Conservation (phyloP, 2,797 vertebrate species). For the Chromobotia macracanthus region DNA sequence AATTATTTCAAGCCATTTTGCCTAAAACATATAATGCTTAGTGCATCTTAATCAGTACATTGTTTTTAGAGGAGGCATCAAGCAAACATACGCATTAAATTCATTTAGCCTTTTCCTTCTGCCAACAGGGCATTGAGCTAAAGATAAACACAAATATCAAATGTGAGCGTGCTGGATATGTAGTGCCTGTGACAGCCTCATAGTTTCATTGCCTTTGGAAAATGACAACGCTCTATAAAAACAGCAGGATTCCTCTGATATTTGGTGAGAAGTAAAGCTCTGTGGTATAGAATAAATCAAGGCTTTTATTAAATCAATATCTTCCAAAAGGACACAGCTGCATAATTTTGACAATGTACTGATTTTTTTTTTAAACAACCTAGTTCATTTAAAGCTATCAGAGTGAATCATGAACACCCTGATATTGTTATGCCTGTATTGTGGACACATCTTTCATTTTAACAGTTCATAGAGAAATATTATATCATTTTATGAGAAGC, state of each 20-base stretch:
- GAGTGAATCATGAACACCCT: conserved; percentile 18
- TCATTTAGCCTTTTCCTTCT: conserved; percentile 15
- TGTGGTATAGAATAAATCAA: conserved; percentile 25
- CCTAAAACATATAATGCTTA: conserved; percentile 54
- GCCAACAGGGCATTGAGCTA: conserved; percentile 15
- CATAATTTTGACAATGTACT: conserved; percentile 22
- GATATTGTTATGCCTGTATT: not conserved
- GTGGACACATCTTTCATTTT: conserved; percentile 6
- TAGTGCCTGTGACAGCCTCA: not conserved
- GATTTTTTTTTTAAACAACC: not conserved
- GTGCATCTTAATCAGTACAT: conserved; percentile 58
- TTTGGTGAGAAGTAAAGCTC: conserved; percentile 27
- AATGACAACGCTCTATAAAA: conserved; percentile 35
- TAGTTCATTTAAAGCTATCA: conserved; percentile 19
- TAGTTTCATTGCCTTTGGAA: not conserved
- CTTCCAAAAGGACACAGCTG: conserved; percentile 42
- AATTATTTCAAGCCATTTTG: conserved; percentile 71
- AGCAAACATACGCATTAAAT: conserved; percentile 37
- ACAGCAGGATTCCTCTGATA: conserved; percentile 35
- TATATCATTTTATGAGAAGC: not conserved
- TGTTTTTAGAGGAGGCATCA: conserved; percentile 49
- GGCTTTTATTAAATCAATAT: conserved; percentile 46
- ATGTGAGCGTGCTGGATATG: not conserved
- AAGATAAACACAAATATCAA: not conserved
- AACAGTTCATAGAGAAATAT: not conserved